Conservation (phyloP, 1,140 invertebrate genomes). For the Orussus abietinus region DNA sequence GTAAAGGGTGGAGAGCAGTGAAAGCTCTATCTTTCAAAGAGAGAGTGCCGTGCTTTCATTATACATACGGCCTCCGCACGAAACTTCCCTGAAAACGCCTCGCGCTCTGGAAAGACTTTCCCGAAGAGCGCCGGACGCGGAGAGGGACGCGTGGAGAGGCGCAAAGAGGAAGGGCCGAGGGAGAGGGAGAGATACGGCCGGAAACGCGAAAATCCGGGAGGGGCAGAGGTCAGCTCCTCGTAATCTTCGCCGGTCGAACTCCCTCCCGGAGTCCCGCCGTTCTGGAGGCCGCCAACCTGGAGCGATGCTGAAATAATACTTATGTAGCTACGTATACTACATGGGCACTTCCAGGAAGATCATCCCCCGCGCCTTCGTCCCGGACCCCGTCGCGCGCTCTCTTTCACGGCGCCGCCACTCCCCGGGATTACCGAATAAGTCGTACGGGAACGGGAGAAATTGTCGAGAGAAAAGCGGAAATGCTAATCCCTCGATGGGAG, state of each 20-base stretch:
- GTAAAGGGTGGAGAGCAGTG: constrained; percentile 28
- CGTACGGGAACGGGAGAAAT: constrained; percentile 47
- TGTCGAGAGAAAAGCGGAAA: constrained; percentile 53
- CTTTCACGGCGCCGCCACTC: constrained; percentile 10
- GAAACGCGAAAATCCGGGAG: constrained; percentile 7
- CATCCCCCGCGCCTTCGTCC: constrained; percentile 13
- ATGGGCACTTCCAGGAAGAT: constrained; percentile 33
- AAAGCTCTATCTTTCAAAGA: constrained; percentile 41
- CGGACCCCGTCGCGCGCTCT: constrained; percentile 4
- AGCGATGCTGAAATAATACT: constrained; percentile 45
- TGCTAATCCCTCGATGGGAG: constrained; percentile 53
- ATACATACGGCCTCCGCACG: constrained; percentile 17
- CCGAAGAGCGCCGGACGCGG: constrained; percentile 5
- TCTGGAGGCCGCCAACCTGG: constrained; percentile 3
- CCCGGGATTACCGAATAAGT: constrained; percentile 50
- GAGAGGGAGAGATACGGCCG: constrained; percentile 3
- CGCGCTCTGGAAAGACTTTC: constrained; percentile 3
- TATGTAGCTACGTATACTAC: too few relatives aligned
- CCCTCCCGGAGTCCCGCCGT: constrained; percentile 4
- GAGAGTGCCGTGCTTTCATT: constrained; percentile 23
- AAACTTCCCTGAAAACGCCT: constrained; percentile 6
- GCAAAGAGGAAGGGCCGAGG: neutral
- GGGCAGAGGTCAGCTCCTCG: constrained; percentile 13
- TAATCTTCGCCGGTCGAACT: constrained; percentile 21
- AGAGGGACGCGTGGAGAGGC: constrained; percentile 1